Percentiles rank a stretch among this genome's conserved stretches.
phyloP scores from a whole-genome alignment of 1,140 invertebrate species.

The Aphaenogaster ashmeadi region DNA sequence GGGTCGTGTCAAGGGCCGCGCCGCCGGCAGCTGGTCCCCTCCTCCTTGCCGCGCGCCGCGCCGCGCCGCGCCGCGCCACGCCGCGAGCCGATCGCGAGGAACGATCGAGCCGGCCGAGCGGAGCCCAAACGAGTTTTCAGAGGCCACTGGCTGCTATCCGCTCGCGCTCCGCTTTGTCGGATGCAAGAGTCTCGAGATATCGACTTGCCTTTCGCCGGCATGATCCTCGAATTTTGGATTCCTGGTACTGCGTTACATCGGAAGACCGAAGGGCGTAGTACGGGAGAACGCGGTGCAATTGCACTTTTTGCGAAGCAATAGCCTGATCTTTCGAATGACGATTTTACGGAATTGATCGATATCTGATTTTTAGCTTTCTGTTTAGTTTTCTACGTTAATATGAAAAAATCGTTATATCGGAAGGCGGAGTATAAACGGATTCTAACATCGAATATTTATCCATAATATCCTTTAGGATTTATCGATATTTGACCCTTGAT shows the following conservation, averaged over 20 bases:
- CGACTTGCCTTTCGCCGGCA: conserved; percentile 24
- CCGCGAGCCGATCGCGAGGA: conserved; percentile 20
- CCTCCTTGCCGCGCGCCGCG: not conserved
- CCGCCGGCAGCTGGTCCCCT: conserved; percentile 6
- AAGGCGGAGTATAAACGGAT: not conserved
- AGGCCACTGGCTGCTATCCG: not conserved
- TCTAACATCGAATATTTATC: not conserved
- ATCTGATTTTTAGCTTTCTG: not conserved
- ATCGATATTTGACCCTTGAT: too few relatives aligned
- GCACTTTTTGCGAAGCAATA: not conserved
- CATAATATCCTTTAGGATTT: not conserved
- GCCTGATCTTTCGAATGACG: not conserved
- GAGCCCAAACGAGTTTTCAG: conserved; percentile 70
- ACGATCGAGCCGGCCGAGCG: conserved; percentile 7
- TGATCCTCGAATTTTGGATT: conserved; percentile 57
- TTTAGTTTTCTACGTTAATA: not conserved
- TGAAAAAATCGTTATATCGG: not conserved
- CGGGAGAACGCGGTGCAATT: not conserved
- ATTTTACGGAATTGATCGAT: not conserved
- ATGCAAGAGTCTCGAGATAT: conserved; percentile 20
- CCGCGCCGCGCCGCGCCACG: not conserved
- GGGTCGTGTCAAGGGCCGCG: conserved; percentile 63
- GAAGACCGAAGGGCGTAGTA: conserved; percentile 25
- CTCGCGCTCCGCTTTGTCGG: conserved; percentile 2
- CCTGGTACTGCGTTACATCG: conserved; percentile 57